These are phyloP conservation scores for Diadema setosum DNA, from an alignment of 35 echinoderm and acorn worm species.

Conservation along the genomic window DNA sequence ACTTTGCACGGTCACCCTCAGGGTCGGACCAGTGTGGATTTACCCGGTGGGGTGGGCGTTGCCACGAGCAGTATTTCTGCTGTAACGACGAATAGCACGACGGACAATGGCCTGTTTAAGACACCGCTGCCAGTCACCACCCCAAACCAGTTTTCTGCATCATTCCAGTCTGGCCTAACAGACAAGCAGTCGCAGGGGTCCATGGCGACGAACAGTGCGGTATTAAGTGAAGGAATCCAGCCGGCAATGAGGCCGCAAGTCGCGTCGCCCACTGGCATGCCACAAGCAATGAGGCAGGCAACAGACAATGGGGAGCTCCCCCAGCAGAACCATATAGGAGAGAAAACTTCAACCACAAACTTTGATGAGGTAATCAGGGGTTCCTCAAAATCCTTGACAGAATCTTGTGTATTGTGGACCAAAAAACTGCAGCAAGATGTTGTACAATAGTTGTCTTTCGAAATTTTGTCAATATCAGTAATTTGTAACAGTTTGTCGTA, in stretches of 20 bases:
- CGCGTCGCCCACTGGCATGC: neutral
- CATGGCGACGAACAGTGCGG: neutral
- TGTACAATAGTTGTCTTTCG: no score
- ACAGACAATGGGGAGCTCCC: neutral
- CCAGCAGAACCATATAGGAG: neutral
- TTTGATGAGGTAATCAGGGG: neutral
- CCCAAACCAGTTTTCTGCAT: slow-evolving; percentile 36
- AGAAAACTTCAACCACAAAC: neutral
- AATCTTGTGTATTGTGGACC: no score
- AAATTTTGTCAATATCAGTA: no score
- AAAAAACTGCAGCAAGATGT: no score
- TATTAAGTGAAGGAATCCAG: neutral
- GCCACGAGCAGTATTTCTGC: neutral
- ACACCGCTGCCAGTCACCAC: slow-evolving; percentile 60
- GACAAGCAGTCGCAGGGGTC: neutral
- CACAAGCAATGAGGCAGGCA: neutral
- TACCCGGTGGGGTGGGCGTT: neutral
- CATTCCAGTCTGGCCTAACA: slow-evolving; percentile 53
- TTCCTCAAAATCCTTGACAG: neutral
- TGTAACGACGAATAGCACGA: neutral
- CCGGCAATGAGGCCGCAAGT: neutral
- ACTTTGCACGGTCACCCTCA: slow-evolving; percentile 12
- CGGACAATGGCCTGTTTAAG: slow-evolving; percentile 46
- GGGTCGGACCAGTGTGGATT: neutral
- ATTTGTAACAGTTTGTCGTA: no score